Conservation (phyloP, 2,113 vertebrate genomes). For the Petroica traversi region DNA sequence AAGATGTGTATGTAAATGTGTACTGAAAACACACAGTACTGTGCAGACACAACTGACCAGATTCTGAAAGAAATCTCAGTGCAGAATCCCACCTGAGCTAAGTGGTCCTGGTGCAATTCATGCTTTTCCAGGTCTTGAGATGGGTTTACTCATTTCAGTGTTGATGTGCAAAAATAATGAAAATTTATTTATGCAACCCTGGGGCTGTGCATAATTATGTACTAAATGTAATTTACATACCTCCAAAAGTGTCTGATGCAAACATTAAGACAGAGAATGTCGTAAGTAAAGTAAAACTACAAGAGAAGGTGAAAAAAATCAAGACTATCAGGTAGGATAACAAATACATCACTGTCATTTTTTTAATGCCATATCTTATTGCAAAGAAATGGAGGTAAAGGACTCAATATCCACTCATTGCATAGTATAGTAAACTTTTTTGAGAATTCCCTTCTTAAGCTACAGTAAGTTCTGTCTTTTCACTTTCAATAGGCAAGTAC, state of each 20-base stretch:
- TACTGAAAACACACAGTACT: rapidly evolving
- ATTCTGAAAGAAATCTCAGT: neutral
- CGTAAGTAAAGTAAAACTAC: neutral
- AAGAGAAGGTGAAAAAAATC: neutral
- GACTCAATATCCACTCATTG: neutral
- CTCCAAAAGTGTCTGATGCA: neutral
- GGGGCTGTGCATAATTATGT: neutral
- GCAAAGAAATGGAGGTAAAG: neutral
- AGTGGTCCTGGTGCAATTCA: neutral
- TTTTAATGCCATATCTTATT: neutral
- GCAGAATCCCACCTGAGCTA: neutral
- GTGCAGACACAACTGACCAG: neutral
- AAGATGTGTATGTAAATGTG: too few relatives aligned
- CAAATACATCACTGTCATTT: neutral
- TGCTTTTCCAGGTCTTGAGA: constrained; percentile 1
- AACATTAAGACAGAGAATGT: neutral
- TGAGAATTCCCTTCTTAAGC: neutral
- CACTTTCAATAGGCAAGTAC: neutral
- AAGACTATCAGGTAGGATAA: neutral
- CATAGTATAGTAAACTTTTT: neutral
- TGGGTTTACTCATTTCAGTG: constrained; percentile 12
- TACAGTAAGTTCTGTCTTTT: neutral
- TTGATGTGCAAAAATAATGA: neutral
- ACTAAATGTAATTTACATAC: constrained; percentile 3
- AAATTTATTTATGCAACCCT: constrained; percentile 17